Evolutionary conservation across 2,113 vertebrate genomes (phyloP).

Genomic region (Smithornis capensis): DNA sequence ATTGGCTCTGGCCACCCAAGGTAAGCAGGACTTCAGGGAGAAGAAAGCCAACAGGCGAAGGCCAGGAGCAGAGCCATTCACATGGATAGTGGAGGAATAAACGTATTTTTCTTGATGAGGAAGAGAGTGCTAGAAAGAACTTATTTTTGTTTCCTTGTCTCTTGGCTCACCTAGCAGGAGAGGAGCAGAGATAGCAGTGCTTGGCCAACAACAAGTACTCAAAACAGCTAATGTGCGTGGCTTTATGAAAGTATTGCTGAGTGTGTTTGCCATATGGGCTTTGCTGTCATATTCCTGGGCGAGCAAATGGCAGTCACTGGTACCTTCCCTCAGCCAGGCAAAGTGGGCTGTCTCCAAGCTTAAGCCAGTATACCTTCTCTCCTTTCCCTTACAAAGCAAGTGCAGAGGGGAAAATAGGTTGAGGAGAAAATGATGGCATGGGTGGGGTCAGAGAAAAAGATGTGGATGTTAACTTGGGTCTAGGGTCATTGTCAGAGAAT

Average conservation of each 20-base stretch:
- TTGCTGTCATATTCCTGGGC: background rate
- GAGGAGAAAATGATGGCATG: background rate
- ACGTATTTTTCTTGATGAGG: background rate
- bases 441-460: background rate
- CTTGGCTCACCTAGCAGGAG: background rate
- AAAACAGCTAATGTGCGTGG: accelerated
- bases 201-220: background rate
- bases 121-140: background rate
- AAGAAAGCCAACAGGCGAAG: background rate
- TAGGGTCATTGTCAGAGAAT: background rate
- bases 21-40: accelerated
- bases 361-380: background rate
- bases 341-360: background rate
- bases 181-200: background rate
- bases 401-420: background rate
- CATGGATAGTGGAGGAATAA: background rate
- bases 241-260: background rate
- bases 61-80: background rate
- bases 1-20: background rate
- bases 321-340: background rate
- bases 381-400: background rate
- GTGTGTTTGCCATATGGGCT: background rate
- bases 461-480: background rate
- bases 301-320: background rate
- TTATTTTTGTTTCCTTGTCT: background rate